Conservation (phyloP, 2,888 invertebrate genomes). For the Hydrotaea cyrtoneurina region DNA sequence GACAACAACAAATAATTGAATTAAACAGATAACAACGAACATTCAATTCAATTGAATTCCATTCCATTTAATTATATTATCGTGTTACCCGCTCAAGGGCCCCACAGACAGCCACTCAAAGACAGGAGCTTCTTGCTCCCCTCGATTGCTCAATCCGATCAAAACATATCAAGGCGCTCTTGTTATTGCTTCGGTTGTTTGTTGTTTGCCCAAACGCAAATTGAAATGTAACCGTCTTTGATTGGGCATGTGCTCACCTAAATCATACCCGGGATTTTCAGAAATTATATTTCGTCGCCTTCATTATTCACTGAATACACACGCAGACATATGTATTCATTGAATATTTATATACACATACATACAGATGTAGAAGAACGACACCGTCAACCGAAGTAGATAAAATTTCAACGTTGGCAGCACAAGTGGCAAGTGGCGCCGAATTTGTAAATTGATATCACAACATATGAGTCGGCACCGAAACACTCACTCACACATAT, state of each 20-base stretch:
- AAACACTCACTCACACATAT: background rate
- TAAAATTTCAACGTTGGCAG: background rate
- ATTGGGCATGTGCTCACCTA: conserved; percentile 1
- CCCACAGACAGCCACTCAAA: background rate
- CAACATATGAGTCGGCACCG: background rate
- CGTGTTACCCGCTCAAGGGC: background rate
- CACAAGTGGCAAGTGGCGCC: conserved; percentile 34
- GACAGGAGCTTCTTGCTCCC: too few species aligned
- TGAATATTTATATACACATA: background rate
- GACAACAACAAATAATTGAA: conserved; percentile 64
- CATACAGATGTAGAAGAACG: background rate
- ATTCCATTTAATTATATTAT: conserved; percentile 35
- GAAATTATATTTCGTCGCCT: conserved; percentile 13
- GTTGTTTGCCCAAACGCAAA: background rate
- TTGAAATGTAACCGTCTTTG: conserved; percentile 2
- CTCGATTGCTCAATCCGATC: background rate
- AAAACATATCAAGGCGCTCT: background rate
- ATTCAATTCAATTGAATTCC: conserved; percentile 26
- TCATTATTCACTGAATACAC: background rate
- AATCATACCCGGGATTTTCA: conserved; percentile 22
- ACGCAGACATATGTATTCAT: background rate
- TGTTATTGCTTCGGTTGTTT: background rate
- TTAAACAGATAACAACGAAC: conserved; percentile 23
- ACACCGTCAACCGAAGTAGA: background rate
- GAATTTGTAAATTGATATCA: conserved; percentile 35